Evolutionary conservation across 2,888 invertebrate species (phyloP).

Genomic region (Oscheius sp.): DNA sequence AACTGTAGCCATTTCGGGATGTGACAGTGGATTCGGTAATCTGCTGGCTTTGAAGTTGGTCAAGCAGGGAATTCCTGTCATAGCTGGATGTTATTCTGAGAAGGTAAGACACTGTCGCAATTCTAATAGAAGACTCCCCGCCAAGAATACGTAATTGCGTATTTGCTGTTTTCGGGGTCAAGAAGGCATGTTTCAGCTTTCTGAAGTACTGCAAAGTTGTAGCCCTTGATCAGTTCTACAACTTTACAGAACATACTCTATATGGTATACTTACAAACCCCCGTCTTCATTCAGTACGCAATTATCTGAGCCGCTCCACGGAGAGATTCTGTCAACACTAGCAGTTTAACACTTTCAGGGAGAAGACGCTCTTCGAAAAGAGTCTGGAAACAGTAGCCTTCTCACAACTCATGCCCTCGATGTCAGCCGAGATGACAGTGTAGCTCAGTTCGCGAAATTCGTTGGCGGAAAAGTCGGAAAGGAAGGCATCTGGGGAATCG

Average conservation of each 20-base stretch:
- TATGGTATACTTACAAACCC: too few species aligned
- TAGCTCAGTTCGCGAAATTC: slow-evolving; percentile 50
- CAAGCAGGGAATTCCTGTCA: slow-evolving; percentile 47
- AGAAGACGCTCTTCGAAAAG: slow-evolving; percentile 49
- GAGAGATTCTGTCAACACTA: not conserved
- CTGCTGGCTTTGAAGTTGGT: slow-evolving; percentile 45
- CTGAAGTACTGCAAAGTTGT: too few species aligned
- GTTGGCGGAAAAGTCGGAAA: slow-evolving; percentile 49
- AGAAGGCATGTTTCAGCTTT: not conserved
- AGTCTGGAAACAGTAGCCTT: slow-evolving; percentile 38
- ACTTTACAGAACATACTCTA: too few species aligned
- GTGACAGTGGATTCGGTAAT: slow-evolving; percentile 55
- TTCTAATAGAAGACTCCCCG: not conserved
- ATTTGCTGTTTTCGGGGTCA: not conserved
- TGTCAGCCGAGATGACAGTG: slow-evolving; percentile 60
- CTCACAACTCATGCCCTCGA: slow-evolving; percentile 59
- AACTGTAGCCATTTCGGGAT: slow-evolving; percentile 55
- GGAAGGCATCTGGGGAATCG: slow-evolving; percentile 62
- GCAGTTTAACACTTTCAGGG: slow-evolving; percentile 44
- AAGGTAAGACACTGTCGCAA: slow-evolving; percentile 37
- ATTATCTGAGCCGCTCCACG: not conserved
- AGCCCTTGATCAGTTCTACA: too few species aligned
- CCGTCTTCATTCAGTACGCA: too few species aligned
- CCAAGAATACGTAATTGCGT: not conserved
- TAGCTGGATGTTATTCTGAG: slow-evolving; percentile 49